Percentiles rank a stretch among this genome's conserved stretches.
Evolutionary conservation across 2,797 vertebrate species (phyloP).

Genomic region (Typhlichthys eigenmanni): DNA sequence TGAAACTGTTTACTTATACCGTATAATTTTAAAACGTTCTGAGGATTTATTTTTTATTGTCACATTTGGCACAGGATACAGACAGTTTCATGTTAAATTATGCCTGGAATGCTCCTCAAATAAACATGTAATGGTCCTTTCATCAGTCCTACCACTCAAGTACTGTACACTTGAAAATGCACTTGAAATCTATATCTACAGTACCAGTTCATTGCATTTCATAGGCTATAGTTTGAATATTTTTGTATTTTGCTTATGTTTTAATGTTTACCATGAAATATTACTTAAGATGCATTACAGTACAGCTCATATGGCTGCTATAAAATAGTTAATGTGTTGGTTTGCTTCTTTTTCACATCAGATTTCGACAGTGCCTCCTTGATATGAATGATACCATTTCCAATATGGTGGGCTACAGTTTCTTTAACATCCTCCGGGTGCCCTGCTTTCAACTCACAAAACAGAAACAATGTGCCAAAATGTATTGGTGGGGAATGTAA

Average conservation of each 20-base stretch:
- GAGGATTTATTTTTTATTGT: slow-evolving; percentile 2
- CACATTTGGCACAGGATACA: slow-evolving; percentile 7
- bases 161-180: no score
- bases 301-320: not conserved
- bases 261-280: no score
- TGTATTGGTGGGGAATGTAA: slow-evolving; percentile 87
- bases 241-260: not conserved
- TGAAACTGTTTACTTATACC: slow-evolving; percentile 6
- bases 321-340: slow-evolving; percentile 4
- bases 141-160: not conserved
- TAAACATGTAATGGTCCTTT: not conserved
- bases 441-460: slow-evolving; percentile 85
- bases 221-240: not conserved
- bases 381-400: slow-evolving; percentile 81
- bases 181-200: no score
- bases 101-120: not conserved
- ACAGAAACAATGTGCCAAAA: slow-evolving; percentile 74
- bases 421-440: slow-evolving; percentile 83
- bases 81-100: slow-evolving; percentile 12
- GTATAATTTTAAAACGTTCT: not conserved
- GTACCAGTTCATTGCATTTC: not conserved
- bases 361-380: slow-evolving; percentile 84
- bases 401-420: slow-evolving; percentile 84
- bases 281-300: no score
- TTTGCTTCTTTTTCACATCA: slow-evolving; percentile 40